Conservation (phyloP, 2,797 vertebrate species). For the Rachycentron canadum region DNA sequence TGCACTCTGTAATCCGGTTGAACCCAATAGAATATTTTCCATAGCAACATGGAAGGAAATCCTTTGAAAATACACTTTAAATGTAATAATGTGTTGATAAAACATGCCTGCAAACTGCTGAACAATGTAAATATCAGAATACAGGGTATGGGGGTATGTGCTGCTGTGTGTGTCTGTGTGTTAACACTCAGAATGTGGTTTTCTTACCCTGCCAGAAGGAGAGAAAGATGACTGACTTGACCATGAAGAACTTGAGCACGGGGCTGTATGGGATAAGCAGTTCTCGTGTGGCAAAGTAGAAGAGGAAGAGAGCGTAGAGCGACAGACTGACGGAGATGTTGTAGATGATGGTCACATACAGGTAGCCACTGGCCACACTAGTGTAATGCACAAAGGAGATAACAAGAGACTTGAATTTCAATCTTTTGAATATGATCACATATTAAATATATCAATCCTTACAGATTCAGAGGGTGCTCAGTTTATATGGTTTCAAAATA, state of each 20-base stretch:
- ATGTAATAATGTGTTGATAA: background rate
- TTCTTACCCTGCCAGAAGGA: slow-evolving; percentile 90
- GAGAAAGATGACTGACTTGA: slow-evolving; percentile 99
- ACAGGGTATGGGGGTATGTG: background rate
- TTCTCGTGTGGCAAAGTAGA: slow-evolving; percentile 97
- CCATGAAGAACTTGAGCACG: slow-evolving; percentile 99
- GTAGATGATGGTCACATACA: slow-evolving; percentile 97
- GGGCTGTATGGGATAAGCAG: slow-evolving; percentile 97
- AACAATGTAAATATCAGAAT: background rate
- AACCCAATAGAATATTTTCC: background rate
- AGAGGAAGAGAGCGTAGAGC: slow-evolving; percentile 97
- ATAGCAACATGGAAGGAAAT: background rate
- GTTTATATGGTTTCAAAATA: background rate
- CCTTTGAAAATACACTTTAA: background rate
- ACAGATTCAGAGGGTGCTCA: background rate
- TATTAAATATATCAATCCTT: slow-evolving; percentile 1
- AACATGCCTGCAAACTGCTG: background rate
- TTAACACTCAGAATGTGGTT: no score
- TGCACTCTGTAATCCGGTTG: background rate
- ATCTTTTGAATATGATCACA: background rate
- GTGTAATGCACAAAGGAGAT: background rate
- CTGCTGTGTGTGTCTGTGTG: background rate
- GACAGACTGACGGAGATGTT: slow-evolving; percentile 98
- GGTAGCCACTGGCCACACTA: slow-evolving; percentile 95
- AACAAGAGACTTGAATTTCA: background rate